Evolutionary conservation across 2,888 invertebrate species (phyloP).

Genomic region (Trichogramma evanescens): DNA sequence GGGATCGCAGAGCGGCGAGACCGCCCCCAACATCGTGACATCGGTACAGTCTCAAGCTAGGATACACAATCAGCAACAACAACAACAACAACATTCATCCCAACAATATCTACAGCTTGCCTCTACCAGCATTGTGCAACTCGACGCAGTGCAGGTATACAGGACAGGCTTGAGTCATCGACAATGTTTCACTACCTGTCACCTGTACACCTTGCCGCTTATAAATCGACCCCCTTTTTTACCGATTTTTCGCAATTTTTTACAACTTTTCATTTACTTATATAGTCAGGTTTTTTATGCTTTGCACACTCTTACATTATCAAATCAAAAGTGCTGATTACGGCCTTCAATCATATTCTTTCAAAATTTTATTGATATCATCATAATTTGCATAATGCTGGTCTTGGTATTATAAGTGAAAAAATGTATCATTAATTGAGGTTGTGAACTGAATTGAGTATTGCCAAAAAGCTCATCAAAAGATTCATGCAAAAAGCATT

Average conservation of each 20-base stretch:
- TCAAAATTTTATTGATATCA: not conserved
- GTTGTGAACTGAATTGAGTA: too few relatives aligned
- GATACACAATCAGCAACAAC: conserved; percentile 26
- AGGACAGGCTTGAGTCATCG: conserved; percentile 4
- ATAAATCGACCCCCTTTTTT: conserved; percentile 20
- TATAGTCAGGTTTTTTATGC: too few relatives aligned
- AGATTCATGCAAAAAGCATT: not conserved
- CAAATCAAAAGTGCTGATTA: too few relatives aligned
- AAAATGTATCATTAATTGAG: too few relatives aligned
- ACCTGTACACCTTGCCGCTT: not conserved
- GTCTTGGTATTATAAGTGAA: conserved; percentile 26
- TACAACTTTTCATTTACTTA: too few relatives aligned
- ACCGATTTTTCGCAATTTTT: conserved; percentile 24
- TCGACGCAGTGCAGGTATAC: conserved; percentile 49
- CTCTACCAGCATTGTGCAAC: conserved; percentile 77
- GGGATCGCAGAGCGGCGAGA: conserved; percentile 50
- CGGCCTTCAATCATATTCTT: too few relatives aligned
- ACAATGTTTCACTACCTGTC: conserved; percentile 10
- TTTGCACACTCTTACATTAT: too few relatives aligned
- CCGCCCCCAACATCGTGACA: conserved; percentile 51
- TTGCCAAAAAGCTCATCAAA: not conserved
- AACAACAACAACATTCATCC: conserved; percentile 42
- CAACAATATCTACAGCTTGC: conserved; percentile 50
- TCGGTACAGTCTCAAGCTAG: conserved; percentile 51
- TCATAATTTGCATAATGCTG: conserved; percentile 41